These are phyloP conservation scores for Meta bourneti DNA, from an alignment of 2,888 invertebrate genomes.

Conservation along the genomic window DNA sequence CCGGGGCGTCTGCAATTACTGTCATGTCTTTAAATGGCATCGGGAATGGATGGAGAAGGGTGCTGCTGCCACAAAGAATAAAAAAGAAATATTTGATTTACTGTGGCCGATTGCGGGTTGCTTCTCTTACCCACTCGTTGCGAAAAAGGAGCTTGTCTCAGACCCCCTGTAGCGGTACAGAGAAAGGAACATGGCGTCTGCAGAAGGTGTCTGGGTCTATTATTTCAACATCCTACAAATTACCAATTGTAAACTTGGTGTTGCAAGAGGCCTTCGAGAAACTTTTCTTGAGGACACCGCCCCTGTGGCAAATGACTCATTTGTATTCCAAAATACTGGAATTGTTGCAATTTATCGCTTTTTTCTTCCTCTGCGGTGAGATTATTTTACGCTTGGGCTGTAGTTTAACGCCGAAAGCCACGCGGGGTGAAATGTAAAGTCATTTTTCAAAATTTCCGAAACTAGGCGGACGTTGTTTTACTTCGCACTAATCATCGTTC, in stretches of 20 bases:
- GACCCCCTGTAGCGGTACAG: slow-evolving; percentile 2
- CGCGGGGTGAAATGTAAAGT: not conserved
- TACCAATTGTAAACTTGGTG: not conserved
- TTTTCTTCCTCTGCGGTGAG: not conserved
- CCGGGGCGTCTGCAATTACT: slow-evolving; percentile 64
- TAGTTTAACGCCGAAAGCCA: not conserved
- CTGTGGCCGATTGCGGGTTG: no score
- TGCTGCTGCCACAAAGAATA: not conserved
- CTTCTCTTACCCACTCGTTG: not conserved
- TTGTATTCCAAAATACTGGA: not conserved
- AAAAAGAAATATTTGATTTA: slow-evolving; percentile 23
- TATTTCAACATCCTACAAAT: not conserved
- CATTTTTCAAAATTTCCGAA: not conserved
- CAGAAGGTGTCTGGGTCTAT: not conserved
- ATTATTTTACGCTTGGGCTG: not conserved
- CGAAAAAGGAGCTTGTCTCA: not conserved
- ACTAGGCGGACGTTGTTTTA: not conserved
- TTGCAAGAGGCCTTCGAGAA: not conserved
- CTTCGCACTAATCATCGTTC: not conserved
- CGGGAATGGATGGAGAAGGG: slow-evolving; percentile 13
- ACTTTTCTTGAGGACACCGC: not conserved
- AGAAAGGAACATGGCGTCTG: slow-evolving; percentile 1
- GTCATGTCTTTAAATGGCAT: slow-evolving; percentile 70
- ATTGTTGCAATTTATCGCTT: not conserved
- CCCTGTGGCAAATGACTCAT: not conserved